These are phyloP conservation scores for Geodia barretti DNA, from an alignment of 37 sponge, comb jelly and placozoan genomes.

Conservation along the genomic window DNA sequence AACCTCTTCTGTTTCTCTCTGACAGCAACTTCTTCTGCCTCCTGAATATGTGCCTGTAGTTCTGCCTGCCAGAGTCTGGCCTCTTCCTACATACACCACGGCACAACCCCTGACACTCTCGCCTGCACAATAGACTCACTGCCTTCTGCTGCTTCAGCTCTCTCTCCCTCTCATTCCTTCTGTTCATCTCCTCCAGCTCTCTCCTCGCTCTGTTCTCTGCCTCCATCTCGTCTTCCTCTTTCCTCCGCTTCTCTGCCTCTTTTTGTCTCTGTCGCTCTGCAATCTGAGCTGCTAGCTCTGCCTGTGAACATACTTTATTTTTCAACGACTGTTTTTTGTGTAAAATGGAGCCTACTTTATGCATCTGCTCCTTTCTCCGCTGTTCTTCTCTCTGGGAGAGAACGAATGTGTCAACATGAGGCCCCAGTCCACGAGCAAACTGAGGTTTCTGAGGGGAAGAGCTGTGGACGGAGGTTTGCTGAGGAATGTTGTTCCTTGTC, in stretches of 20 bases:
- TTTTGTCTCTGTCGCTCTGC: conserved; percentile 11
- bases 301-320: not conserved
- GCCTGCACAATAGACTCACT: conserved; percentile 21
- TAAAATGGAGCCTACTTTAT: conserved; percentile 18
- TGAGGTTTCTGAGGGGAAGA: not conserved
- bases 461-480: not conserved
- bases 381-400: conserved; percentile 15
- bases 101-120: not conserved
- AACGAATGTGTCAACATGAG: conserved; percentile 42
- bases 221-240: conserved; percentile 13
- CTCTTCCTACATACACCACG: not conserved
- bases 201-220: conserved; percentile 16
- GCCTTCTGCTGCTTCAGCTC: conserved; percentile 25
- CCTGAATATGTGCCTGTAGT: conserved; percentile 12
- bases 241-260: not conserved
- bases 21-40: conserved; percentile 22
- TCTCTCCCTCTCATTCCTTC: conserved; percentile 11
- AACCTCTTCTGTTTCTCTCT: not conserved
- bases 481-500: not conserved
- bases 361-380: conserved; percentile 31
- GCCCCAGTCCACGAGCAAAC: conserved; percentile 47
- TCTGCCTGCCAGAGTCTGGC: conserved; percentile 4
- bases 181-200: conserved; percentile 14
- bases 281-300: conserved; percentile 19
- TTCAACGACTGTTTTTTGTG: not conserved